These are phyloP conservation scores for Choristoneura fumiferana DNA, from an alignment of 1,140 invertebrate species.

Conservation along the genomic window DNA sequence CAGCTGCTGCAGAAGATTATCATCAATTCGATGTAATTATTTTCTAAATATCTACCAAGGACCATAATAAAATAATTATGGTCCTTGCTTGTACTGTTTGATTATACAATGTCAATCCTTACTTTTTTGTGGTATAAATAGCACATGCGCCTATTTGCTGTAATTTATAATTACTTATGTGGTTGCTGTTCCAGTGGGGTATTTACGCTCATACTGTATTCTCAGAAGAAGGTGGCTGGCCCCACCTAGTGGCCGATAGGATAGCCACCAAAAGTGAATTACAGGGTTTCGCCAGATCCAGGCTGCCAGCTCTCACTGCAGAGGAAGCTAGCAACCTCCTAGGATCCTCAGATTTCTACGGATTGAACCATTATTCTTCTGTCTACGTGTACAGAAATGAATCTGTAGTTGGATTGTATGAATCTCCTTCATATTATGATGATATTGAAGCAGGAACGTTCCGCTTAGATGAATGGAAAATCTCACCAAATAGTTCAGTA, in stretches of 20 bases:
- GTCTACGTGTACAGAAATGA: conserved; percentile 45
- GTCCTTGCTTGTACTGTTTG: no score
- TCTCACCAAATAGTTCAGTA: conserved; percentile 25
- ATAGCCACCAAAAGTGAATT: conserved; percentile 72
- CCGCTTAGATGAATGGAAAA: conserved; percentile 35
- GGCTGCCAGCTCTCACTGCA: conserved; percentile 62
- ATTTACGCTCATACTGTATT: conserved; percentile 77
- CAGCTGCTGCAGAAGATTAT: conserved; percentile 72
- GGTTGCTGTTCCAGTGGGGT: conserved; percentile 47
- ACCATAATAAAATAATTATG: no score
- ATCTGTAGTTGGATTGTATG: conserved; percentile 30
- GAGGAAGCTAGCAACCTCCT: conserved; percentile 44
- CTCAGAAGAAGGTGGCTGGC: conserved; percentile 79
- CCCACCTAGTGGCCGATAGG: conserved; percentile 74
- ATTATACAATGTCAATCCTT: no score
- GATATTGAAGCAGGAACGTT: conserved; percentile 34
- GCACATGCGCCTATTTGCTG: no score
- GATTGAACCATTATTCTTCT: conserved; percentile 80
- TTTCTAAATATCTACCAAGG: no score
- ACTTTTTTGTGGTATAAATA: no score
- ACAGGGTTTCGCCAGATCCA: conserved; percentile 65
- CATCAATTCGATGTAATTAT: conserved; percentile 64
- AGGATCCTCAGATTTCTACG: conserved; percentile 80
- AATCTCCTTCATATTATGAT: conserved; percentile 41
- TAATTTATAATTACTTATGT: no score